Percentiles rank a stretch among this genome's conserved stretches.
phyloP scores from a whole-genome alignment of 2,888 invertebrate species.

The Tipula vernalis region DNA sequence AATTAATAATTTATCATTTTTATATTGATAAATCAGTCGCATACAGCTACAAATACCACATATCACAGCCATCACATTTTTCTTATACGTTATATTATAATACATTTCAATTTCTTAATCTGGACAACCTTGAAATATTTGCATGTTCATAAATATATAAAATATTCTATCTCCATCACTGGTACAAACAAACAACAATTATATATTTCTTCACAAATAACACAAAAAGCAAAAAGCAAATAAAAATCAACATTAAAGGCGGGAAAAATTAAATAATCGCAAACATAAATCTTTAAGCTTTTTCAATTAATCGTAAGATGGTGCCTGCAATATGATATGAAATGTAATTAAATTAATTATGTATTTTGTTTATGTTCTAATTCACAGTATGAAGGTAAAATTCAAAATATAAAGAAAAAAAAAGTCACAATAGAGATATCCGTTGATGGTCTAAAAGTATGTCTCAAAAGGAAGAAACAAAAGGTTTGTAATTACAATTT shows the following conservation, averaged over 20 bases:
- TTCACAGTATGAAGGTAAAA: conserved; percentile 93
- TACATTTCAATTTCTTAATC: neutral
- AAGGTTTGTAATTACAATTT: conserved; percentile 29
- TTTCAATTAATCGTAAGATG: neutral
- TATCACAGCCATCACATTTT: neutral
- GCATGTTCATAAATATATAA: neutral
- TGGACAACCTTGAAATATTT: neutral
- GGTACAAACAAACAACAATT: neutral
- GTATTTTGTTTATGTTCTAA: conserved; percentile 30
- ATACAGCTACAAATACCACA: neutral
- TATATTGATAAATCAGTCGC: neutral
- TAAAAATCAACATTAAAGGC: neutral
- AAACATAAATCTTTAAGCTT: neutral
- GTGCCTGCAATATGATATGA: neutral
- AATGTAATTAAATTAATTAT: conserved; percentile 11
- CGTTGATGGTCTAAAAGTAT: conserved; percentile 87
- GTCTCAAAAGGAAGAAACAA: conserved; percentile 68
- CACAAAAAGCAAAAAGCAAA: neutral
- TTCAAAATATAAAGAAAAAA: conserved; percentile 93
- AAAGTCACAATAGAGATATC: conserved; percentile 93
- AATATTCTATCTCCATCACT: neutral
- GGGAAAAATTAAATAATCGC: neutral
- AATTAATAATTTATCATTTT: neutral
- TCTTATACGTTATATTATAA: neutral
- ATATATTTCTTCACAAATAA: neutral